Base-by-base conservation (phyloP, 2,797 vertebrate species). In the Menidia menidia region DNA sequence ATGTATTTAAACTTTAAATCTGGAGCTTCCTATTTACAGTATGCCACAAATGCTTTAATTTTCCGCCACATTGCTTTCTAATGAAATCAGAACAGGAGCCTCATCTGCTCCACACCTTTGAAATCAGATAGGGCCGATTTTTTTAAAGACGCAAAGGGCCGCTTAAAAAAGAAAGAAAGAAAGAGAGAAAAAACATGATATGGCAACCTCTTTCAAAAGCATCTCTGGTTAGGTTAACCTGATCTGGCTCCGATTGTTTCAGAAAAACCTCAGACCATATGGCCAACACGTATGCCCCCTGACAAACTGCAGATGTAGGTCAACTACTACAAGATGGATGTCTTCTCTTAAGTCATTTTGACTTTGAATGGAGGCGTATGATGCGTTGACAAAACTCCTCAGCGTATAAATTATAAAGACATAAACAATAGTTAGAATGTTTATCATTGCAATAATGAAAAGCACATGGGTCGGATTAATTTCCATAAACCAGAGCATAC, bases 161-260 rank as follows among this genome's bases (percentile, higher is more conserved):
- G 15, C 30, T 72, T 72, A 55, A 50, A 66, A 31, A 63, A 53
- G 16, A 31, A 41, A 41, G 19, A 41, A n/a, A 6, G 41, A 42
- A 31, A 45, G 19, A 41, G 19, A 41, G 10, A 6, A 51, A 42
- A 47, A 60, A 60, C 50, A 30, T 31, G 77, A 86, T 77, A 79
- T 54, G 56, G 73, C 62, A 72, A 73, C 66, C 60, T 80, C 61
- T 75, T 73, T 82, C 62, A 82, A 77, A 89, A 86, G 76, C 86
- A 86, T 88, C 80, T 88, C 85, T 83, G 88, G 83, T 76, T 71
- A 33, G 55, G 83, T 64, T 83, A 93, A 93, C 83, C 72, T 60
- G 88, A 92, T 84, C 83, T 67, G 67, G 70, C 84, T 80, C 71
- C 70, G 90, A 90, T 87, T 89, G 88, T 90, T 90, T 88, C 75